Evolutionary conservation across 2,888 invertebrate species (phyloP), one percentile per base, ranked within the genome.

Genomic region (Metacarcinus magister): DNA sequence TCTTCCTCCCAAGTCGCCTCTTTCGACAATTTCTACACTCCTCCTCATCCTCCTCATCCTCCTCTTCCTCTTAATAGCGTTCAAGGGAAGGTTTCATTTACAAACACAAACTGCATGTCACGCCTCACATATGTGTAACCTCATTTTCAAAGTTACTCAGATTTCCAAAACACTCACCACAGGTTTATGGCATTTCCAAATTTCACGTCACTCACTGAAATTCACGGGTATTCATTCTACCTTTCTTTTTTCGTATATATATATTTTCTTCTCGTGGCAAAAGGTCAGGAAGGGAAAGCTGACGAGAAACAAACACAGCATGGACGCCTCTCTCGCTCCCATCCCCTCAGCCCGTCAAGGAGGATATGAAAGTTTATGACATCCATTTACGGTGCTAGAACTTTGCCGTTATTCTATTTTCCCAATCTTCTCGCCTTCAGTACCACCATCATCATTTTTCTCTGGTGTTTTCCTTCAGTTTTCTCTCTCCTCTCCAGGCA

Each of bases 351-450:
- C 82, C 32, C 32, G 82, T 82, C 82, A 82, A 82, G 82, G 32
- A 82, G 82, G 28, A 82, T 82, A 32, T 82, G 82, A 82, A 82
- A 82, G 82, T 82, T 82, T 82, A 82, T 82, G 82, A 32, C 82
- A 82, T 82, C 82, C 82, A 82, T 82, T 82, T 82, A 82, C 82
- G 32, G 32, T 32, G 32, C 82, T 32, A 82, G 32, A 32, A 82
- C 82, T 82, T 82, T 28, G 8, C 32, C 82, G 32, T 82, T 23
- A 32, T 32, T 82, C 82, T 32, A 32, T 82, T 82, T 82, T 82
- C 82, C 32, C 82, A 82, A 82, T 82, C 82, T 82, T 32, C 82
- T 28, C 82, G 28, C 32, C 82, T 82, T 82, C 82, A 82, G 13
- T 32, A 32, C 32, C 82, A 32, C 32, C 16, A 23, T n/a, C 67